These are phyloP conservation scores for Lacerta bilineata DNA, from an alignment of 2,797 vertebrate genomes.

Conservation along the genomic window DNA sequence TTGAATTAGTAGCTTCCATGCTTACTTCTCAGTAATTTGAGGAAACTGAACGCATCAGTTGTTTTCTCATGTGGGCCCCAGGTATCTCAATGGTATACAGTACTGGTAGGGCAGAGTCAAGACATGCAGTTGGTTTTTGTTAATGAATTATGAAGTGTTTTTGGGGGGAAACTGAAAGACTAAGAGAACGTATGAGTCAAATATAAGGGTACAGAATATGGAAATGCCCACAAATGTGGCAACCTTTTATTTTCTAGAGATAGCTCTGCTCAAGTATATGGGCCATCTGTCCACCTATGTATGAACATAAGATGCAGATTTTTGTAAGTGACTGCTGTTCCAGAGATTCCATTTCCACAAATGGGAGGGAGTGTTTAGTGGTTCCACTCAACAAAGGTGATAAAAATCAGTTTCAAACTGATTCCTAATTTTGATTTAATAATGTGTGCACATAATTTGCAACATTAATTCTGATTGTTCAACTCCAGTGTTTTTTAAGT, in stretches of 20 bases:
- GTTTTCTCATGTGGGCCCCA: not conserved
- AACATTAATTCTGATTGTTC: slow-evolving; percentile 22
- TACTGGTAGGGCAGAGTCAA: not conserved
- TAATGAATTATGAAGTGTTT: not conserved
- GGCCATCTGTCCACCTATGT: not conserved
- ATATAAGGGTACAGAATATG: not conserved
- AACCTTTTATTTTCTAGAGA: not conserved
- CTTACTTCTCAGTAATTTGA: not conserved
- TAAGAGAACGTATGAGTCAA: not conserved
- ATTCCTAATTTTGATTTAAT: slow-evolving; percentile 26
- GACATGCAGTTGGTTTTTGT: not conserved
- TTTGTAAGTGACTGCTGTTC: not conserved
- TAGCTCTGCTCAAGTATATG: not conserved
- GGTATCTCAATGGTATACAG: not conserved
- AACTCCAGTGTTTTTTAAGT: not conserved
- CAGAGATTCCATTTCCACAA: not conserved
- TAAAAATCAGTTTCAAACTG: slow-evolving; percentile 3
- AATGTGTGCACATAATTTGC: slow-evolving; percentile 13
- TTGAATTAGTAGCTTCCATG: not conserved
- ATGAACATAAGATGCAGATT: not conserved
- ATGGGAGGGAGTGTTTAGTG: not conserved
- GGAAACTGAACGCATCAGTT: not conserved
- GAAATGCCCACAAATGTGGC: not conserved
- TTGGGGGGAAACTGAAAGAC: not conserved
- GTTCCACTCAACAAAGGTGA: not conserved